Conservation (phyloP, 2,888 invertebrate species). For the Malacosoma neustria region DNA sequence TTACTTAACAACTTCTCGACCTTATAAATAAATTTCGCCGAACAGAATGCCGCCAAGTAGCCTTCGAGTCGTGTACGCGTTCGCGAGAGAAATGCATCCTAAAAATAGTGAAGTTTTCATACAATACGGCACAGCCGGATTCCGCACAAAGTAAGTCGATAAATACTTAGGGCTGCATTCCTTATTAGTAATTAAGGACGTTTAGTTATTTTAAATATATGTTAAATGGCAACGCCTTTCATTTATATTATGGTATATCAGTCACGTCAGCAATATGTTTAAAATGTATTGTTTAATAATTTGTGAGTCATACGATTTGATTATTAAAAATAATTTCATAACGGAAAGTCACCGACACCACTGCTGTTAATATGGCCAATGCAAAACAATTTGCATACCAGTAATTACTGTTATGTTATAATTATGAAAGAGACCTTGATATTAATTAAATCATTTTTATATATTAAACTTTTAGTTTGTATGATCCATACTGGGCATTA, state of each 20-base stretch:
- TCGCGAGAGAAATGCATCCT: slow-evolving; percentile 85
- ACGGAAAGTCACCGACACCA: slow-evolving; percentile 54
- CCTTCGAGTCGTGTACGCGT: slow-evolving; percentile 82
- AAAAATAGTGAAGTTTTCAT: slow-evolving; percentile 79
- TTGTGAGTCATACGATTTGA: slow-evolving; percentile 50
- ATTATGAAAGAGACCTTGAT: slow-evolving; percentile 17
- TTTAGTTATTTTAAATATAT: slow-evolving; percentile 18
- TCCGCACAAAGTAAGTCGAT: slow-evolving; percentile 83
- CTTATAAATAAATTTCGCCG: slow-evolving; percentile 61
- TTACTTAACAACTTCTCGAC: slow-evolving; percentile 47
- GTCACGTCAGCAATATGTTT: slow-evolving; percentile 37
- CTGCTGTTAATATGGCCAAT: slow-evolving; percentile 47
- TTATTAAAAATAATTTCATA: slow-evolving; percentile 47
- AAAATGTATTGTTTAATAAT: slow-evolving; percentile 7
- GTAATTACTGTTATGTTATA: slow-evolving; percentile 22
- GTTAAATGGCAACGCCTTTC: slow-evolving; percentile 28
- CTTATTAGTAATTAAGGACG: slow-evolving; percentile 23
- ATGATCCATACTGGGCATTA: not conserved
- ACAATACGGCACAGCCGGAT: slow-evolving; percentile 90
- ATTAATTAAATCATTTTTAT: slow-evolving; percentile 1
- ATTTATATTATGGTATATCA: slow-evolving; percentile 19
- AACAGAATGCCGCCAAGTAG: slow-evolving; percentile 72
- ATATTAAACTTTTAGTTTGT: not conserved
- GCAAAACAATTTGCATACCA: not conserved
- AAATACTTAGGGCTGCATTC: slow-evolving; percentile 20